Base-by-base conservation (phyloP, 2,888 invertebrate genomes). In the Hemithea aestivaria region DNA sequence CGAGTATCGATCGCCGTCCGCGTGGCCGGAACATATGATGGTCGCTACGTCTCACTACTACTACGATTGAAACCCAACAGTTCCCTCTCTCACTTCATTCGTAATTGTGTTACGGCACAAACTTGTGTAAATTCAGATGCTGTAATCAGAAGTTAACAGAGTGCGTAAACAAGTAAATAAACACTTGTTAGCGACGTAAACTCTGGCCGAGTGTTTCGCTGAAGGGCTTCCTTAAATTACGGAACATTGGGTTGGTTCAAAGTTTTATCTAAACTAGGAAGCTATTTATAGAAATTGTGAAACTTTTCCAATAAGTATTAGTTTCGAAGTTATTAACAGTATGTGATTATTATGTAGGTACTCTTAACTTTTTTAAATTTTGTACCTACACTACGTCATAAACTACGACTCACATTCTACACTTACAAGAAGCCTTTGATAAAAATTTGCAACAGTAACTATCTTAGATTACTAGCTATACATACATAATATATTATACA, bases 1-100 rank as follows among this genome's bases (percentile, higher is more conserved):
- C 54, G 62, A 62, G 53, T 80, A 85, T 83, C 85, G 84, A 85
- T 84, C 81, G 71, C 45, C 35, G 53, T 53, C 77, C 81, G 69
- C 82, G 75, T 82, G 82, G 72, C 70, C 66, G 51, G 62, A 83
- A 80, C 87, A 84, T 84, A 84, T 87, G 87, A 70, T 79, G 56
- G 66, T 16, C 27, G 35, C 74, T 72, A 72, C 72, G 71, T 46
- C 40, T 51, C 54, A 57, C 63, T 69, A 71, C 66, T 62, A 21
- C 56, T 56, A 59, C 61, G 59, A 65, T 60, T 35, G 57, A 66
- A 66, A 58, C 61, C 56, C 51, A 32, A 48, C 51, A 59, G 57
- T 58, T 37, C 35, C 48, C 51, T 41, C 53, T 36, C 51, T 50
- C 45, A 44, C 36, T 50, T 42, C 39, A 51, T 53, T 44, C 46